Base-by-base conservation (phyloP, 2,888 invertebrate species). In the Oligia latruncula region DNA sequence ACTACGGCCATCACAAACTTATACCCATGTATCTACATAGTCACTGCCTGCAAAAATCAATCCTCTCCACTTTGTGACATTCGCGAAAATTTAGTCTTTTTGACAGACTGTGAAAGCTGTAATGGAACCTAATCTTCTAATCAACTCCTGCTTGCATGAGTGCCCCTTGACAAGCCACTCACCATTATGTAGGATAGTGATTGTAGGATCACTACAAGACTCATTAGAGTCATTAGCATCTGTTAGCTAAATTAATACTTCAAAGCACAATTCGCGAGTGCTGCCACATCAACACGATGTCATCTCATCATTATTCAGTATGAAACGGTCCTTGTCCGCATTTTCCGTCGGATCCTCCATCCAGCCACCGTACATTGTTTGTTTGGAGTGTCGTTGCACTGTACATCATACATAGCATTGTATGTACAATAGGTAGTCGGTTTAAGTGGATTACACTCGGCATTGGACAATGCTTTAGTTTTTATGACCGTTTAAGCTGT, bases 381-480 rank as follows among this genome's bases (percentile, higher is more conserved):
- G 88, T 90, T 88, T 82, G 77, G 78, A 88, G 90, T 90, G 90
- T 90, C 90, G 90, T 90, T 91, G 91, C 88, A 90, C 89, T 88
- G 90, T 91, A 87, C 89, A 90, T 90, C 86, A 89, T 92, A 92
- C 92, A 92, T 89, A 88, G 88, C 91, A 82, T 87, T 90, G 83
- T 91, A 89, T 90, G 79, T 89, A 91, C 89, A 90, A 90, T 88
- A 91, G 86, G 86, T 91, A 90, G 88, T 89, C 85, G 89, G 89
- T 91, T 91, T 94, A 92, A 93, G 94, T 94, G 92, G 93, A 94
- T 93, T 94, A 93, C 92, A 92, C 91, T 92, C 92, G 78, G 92
- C 91, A 93, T 91, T 85, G 94, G 93, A 93, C 93, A 91, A 92
- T 93, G 93, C 88, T 93, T 92, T 93, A 93, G 92, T 94, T 94